phyloP scores from a whole-genome alignment of 2,888 invertebrate species.

The Sturmia bella region DNA sequence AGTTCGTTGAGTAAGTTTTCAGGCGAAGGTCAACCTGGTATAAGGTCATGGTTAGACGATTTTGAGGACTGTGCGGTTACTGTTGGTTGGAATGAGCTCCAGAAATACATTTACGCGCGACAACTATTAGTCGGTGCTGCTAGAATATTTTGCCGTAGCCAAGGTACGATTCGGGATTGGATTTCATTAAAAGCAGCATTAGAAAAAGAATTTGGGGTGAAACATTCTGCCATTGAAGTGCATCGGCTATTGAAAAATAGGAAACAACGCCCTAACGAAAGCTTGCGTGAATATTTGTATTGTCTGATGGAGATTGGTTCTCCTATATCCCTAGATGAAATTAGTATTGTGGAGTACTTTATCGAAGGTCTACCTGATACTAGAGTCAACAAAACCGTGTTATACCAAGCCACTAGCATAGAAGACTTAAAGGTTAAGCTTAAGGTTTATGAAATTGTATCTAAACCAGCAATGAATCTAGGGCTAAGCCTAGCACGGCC shows the following conservation, averaged over 20 bases:
- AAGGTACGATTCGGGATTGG: constrained; percentile 40
- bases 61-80: constrained; percentile 62
- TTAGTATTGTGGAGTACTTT: background rate
- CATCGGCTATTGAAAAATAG: too few relatives aligned
- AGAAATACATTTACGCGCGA: constrained; percentile 61
- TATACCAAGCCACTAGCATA: background rate
- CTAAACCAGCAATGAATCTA: too few relatives aligned
- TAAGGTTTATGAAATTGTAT: too few relatives aligned
- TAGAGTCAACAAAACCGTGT: background rate
- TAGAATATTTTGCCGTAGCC: constrained; percentile 61
- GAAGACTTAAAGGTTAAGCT: constrained; percentile 1
- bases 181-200: background rate
- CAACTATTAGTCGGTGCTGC: constrained; percentile 60
- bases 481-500: too few relatives aligned
- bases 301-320: background rate
- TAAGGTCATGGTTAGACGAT: constrained; percentile 47
- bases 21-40: constrained; percentile 1
- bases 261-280: background rate
- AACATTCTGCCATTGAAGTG: too few relatives aligned
- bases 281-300: constrained; percentile 19
- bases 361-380: background rate
- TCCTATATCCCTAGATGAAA: background rate
- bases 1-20: too few relatives aligned
- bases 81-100: too few relatives aligned
- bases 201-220: too few relatives aligned